Evolutionary conservation across 2,113 vertebrate species (phyloP), one percentile per base, ranked within the genome.

Genomic region (Gallinago undulata): DNA sequence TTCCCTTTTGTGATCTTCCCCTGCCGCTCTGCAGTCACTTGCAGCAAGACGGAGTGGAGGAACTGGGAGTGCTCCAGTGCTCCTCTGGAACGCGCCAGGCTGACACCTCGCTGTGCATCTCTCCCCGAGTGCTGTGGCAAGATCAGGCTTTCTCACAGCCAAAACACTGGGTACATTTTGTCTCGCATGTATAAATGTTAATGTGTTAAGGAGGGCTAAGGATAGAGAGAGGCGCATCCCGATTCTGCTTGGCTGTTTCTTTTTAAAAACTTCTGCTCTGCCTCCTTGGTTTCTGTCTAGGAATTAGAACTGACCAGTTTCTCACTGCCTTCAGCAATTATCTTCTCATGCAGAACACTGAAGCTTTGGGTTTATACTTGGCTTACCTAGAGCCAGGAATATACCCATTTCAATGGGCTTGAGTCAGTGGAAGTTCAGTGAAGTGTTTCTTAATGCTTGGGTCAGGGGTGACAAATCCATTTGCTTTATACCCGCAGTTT

Each of bases 31-130:
- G 60, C 51, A 67, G 35, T 77, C 37, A 7, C 50, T 53, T 87
- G 28, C 37, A 67, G 25, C 2, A 5, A 69, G 70, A 23, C 39
- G 31, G 35, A 45, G 18, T 9, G 21, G 48, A 79, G 57, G 25
- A 84, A 7, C 31, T 62, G 0, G 0, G 9, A 59, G 27, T 19
- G 7, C 50, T 69, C 87, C 50, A 25, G 45, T 18, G 28, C 72
- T 85, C 15, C 24, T 78, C 23, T 39, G 0, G 1, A 33, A 53
- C 1, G 2, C 0, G 3, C 35, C 14, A 11, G 48, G 33, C 53
- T 89, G 51, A 51, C 56, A 13, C 37, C 86, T 75, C 2, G 3
- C 25, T 2, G 0, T n/a, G 39, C 6, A 2, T 35, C 45, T 64
- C 30, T 89, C 17, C 39, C 37, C 6, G 17, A 64, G 28, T 10